Conservation (phyloP, 1,140 invertebrate species). For the Varroa destructor region DNA sequence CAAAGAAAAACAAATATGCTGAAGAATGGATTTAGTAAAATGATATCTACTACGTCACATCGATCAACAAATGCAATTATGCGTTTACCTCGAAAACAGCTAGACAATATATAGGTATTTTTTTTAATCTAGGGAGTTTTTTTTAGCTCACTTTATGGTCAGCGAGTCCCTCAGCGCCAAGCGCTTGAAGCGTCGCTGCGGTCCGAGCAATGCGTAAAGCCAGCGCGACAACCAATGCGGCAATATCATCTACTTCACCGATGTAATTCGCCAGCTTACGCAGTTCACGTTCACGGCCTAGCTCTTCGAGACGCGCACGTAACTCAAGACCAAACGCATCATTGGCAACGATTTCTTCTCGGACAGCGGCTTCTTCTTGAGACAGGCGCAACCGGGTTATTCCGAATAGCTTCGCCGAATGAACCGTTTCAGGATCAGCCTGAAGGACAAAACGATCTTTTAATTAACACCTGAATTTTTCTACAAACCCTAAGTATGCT, state of each 20-base stretch:
- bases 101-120: no score
- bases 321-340: background rate
- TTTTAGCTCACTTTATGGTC: background rate
- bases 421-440: no score
- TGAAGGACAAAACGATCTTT: no score
- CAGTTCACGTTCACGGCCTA: background rate
- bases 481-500: no score
- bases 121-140: no score
- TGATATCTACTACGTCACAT: no score
- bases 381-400: background rate
- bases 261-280: slow-evolving; percentile 20
- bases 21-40: no score
- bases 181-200: background rate
- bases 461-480: no score
- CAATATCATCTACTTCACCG: slow-evolving; percentile 12
- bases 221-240: slow-evolving; percentile 4
- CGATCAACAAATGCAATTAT: no score
- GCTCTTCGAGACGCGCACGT: background rate
- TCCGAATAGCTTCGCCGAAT: no score
- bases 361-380: background rate
- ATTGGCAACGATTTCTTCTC: slow-evolving; percentile 7
- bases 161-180: slow-evolving; percentile 1
- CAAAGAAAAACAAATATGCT: no score
- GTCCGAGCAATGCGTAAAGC: slow-evolving; percentile 6
- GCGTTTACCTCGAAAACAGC: no score